These are phyloP conservation scores for Metopolophium dirhodum DNA, from an alignment of 1,140 invertebrate genomes.

Conservation along the genomic window DNA sequence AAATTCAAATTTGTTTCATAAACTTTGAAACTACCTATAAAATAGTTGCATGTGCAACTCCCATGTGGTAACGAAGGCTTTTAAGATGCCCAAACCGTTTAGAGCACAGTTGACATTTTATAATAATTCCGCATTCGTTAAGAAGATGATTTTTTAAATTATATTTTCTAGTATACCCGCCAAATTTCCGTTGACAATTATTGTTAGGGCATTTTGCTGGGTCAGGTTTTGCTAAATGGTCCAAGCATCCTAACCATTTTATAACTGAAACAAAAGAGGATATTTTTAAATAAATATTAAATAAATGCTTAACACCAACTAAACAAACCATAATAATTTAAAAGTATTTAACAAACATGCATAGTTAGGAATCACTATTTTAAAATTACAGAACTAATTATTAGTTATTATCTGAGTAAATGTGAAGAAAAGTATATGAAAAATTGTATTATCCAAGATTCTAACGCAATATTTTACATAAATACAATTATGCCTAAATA, in stretches of 20 bases:
- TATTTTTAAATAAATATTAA: neutral
- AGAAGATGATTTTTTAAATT: conserved; percentile 65
- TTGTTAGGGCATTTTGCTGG: conserved; percentile 38
- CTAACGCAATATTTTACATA: neutral
- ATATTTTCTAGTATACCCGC: conserved; percentile 59
- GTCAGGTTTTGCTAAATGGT: neutral
- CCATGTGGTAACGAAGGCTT: conserved; percentile 60
- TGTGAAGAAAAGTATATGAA: neutral
- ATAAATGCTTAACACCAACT: neutral
- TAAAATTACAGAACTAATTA: no score
- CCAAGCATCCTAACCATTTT: neutral
- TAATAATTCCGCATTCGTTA: conserved; percentile 64
- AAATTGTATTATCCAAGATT: no score
- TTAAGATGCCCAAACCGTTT: conserved; percentile 61
- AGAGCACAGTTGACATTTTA: conserved; percentile 60
- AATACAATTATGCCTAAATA: neutral
- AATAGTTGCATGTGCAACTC: conserved; percentile 52
- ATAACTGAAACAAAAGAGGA: neutral
- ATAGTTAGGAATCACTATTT: neutral
- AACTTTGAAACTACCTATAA: neutral
- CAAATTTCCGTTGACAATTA: conserved; percentile 60
- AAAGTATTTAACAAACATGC: neutral
- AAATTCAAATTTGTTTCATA: neutral
- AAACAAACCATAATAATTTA: neutral
- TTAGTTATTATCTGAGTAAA: neutral